Evolutionary conservation across 2,113 vertebrate species (phyloP).

Genomic region (Muntiacus muntjak): DNA sequence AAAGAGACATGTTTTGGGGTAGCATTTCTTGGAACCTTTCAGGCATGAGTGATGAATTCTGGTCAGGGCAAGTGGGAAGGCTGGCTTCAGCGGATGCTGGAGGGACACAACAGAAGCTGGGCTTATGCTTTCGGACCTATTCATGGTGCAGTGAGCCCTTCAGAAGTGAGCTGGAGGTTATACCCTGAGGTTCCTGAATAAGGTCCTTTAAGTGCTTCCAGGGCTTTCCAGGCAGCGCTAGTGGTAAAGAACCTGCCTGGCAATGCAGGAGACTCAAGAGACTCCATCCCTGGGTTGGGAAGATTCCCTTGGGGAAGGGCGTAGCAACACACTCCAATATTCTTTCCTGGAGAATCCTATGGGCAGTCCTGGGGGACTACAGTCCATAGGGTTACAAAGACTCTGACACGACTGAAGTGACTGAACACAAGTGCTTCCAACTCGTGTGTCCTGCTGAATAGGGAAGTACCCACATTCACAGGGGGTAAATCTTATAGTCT

Average conservation of each 20-base stretch:
- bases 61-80: not conserved
- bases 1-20: not conserved
- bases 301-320: not conserved
- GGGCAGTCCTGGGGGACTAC: not conserved
- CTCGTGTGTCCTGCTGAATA: not conserved
- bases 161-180: not conserved
- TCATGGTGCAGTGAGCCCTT: not conserved
- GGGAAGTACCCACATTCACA: not conserved
- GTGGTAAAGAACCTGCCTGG: not conserved
- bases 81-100: not conserved
- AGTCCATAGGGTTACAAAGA: not conserved
- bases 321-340: not conserved
- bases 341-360: not conserved
- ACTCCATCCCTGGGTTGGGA: not conserved
- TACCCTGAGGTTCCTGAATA: not conserved
- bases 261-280: not conserved
- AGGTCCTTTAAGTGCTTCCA: not conserved
- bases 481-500: not conserved
- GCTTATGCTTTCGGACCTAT: rapidly evolving
- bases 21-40: not conserved
- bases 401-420: not conserved
- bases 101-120: not conserved
- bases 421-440: not conserved
- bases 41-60: not conserved
- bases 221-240: not conserved